Conservation (phyloP, 2,113 vertebrate species). For the Fulica atra region DNA sequence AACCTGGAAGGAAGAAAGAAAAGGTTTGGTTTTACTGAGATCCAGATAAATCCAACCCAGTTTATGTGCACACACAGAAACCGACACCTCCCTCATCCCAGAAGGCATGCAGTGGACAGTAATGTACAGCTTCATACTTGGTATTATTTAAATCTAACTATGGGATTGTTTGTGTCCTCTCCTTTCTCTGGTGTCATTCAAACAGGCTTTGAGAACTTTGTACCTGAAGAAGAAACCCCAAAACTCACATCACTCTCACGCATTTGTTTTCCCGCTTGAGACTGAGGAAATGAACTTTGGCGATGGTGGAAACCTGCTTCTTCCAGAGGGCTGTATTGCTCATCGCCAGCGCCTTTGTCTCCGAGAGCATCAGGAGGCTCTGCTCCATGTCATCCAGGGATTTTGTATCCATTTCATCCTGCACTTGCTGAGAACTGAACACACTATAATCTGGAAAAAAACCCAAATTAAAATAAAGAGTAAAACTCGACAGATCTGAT, state of each 20-base stretch:
- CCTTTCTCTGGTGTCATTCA: not conserved
- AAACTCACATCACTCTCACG: constrained; percentile 77
- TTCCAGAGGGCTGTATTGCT: constrained; percentile 85
- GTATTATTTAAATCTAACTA: not conserved
- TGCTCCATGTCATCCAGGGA: constrained; percentile 87
- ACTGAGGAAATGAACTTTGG: constrained; percentile 89
- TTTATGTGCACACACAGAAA: not conserved
- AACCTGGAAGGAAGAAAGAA: constrained; percentile 80
- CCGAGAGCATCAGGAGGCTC: constrained; percentile 86
- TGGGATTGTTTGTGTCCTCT: not conserved
- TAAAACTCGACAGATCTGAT: accelerated
- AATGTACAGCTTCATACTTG: not conserved
- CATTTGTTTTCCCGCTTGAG: constrained; percentile 89
- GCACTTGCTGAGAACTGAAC: constrained; percentile 84
- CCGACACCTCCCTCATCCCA: accelerated
- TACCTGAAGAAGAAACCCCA: accelerated
- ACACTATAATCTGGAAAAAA: constrained; percentile 87
- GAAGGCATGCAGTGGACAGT: not conserved
- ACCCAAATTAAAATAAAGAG: not conserved
- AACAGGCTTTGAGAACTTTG: not conserved
- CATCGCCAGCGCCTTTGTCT: constrained; percentile 72
- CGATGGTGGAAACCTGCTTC: constrained; percentile 88
- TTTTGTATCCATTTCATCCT: constrained; percentile 80
- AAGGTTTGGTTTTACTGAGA: not conserved
- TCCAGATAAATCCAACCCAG: not conserved